These are phyloP conservation scores for Elegia similella DNA, from an alignment of 2,888 invertebrate species.

Conservation along the genomic window DNA sequence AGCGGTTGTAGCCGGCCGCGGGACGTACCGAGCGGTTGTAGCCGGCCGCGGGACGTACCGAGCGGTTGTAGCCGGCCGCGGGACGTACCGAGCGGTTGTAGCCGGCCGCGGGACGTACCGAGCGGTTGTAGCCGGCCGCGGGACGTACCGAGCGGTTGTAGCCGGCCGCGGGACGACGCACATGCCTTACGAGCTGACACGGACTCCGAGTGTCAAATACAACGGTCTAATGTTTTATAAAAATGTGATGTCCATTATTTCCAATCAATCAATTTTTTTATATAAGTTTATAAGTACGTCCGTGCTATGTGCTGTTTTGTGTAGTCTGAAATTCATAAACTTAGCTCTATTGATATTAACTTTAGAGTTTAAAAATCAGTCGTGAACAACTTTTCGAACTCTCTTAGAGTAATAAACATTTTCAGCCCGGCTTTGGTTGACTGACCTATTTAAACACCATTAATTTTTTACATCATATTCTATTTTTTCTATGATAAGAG, in stretches of 20 bases:
- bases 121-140: neutral
- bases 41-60: neutral
- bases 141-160: too few species aligned
- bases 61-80: slow-evolving; percentile 15
- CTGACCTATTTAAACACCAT: too few species aligned
- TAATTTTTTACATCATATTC: too few species aligned
- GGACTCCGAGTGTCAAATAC: slow-evolving; percentile 11
- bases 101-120: neutral
- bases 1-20: slow-evolving; percentile 15
- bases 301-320: neutral
- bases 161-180: slow-evolving; percentile 32
- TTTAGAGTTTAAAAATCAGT: too few species aligned
- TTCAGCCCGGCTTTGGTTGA: too few species aligned
- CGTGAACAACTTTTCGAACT: too few species aligned
- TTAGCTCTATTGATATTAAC: too few species aligned
- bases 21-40: slow-evolving; percentile 18
- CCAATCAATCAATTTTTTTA: slow-evolving; percentile 15
- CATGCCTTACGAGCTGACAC: slow-evolving; percentile 35
- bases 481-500: too few species aligned
- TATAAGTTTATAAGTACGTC: slow-evolving; percentile 18
- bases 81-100: slow-evolving; percentile 18
- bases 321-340: neutral
- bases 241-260: slow-evolving; percentile 14
- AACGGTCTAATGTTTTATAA: slow-evolving; percentile 16
- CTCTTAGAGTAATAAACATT: too few species aligned